Evolutionary conservation across 2,797 vertebrate species (phyloP).

Genomic region (Tangara arthus): DNA sequence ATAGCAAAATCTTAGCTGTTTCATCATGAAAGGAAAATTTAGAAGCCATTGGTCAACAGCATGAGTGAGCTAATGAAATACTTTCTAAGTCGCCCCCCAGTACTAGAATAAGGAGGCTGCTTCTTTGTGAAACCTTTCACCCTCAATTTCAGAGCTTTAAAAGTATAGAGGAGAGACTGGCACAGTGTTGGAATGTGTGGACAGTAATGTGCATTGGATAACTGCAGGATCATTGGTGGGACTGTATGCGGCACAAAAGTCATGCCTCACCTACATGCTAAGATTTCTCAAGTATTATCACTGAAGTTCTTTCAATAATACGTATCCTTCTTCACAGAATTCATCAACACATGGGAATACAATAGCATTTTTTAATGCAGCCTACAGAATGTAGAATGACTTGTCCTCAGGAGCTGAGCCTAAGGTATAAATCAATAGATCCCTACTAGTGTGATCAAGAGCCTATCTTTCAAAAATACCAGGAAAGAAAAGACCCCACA

Average conservation of each 20-base stretch:
- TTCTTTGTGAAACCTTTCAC: not conserved
- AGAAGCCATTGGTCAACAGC: not conserved
- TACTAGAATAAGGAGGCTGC: not conserved
- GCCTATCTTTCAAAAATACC: conserved; percentile 53
- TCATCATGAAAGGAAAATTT: not conserved
- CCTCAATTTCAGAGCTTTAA: not conserved
- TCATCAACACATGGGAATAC: not conserved
- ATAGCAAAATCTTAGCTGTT: not conserved
- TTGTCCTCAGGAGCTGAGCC: conserved; percentile 26
- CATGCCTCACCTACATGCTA: not conserved
- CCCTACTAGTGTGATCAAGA: conserved; percentile 36
- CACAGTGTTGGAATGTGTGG: not conserved
- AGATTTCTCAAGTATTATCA: not conserved
- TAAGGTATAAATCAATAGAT: conserved; percentile 65
- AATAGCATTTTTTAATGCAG: conserved; percentile 14
- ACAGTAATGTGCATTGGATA: not conserved
- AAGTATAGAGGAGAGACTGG: not conserved
- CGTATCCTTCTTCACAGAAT: not conserved
- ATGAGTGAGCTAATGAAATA: not conserved
- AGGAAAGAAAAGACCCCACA: not conserved
- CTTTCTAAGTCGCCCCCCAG: not conserved
- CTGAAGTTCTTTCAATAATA: not conserved
- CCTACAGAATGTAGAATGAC: not conserved
- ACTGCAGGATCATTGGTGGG: not conserved
- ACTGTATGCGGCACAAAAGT: not conserved